Base-by-base conservation (phyloP, 1,140 invertebrate species). In the Drosophila takahashii region DNA sequence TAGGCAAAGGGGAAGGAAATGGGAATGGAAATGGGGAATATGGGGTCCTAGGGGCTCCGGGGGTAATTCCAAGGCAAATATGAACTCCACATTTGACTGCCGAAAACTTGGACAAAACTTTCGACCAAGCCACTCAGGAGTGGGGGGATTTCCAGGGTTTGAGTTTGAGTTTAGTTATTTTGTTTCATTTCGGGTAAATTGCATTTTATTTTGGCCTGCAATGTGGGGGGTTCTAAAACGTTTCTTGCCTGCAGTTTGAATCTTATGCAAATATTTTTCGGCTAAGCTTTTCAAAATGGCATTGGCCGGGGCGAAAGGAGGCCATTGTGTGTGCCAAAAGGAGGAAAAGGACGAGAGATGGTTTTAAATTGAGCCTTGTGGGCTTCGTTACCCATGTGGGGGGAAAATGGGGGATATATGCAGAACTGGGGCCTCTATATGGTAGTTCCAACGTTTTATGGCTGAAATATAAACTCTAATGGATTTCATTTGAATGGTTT, bases 221-320 rank as follows among this genome's bases (percentile, higher is more conserved):
- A 32, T n/a, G 37, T 26, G 29, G 16, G 9, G 56, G 58, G 22
- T 34, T 22, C 44, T 58, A 80, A 64, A 79, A 69, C 66, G 77
- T 62, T 79, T 69, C 79, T 87, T 83, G 83, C 76, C 65, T 86
- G 83, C 79, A 87, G 75, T 89, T 87, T 83, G 71, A 79, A 87
- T 87, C 84, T 77, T 87, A 87, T 89, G 83, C 83, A 87, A 89
- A 87, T 87, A 89, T 77, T 87, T 75, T 89, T 77, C 65, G 83
- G 81, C 80, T 87, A 81, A 86, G 83, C 81, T 70, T 70, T 69
- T 72, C 79, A 47, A 66, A 84, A 75, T 79, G 65, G 76, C 65
- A 76, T 62, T 72, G 60, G 50, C 70, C 41, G 58, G 42, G 51
- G 27, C 1, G 22, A 41, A 50, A 54, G 45, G 75, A 51, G 58